A percentile compares a stretch with the other conserved stretches of the same genome.
phyloP scores from a whole-genome alignment of 2,113 vertebrate species.

The Phyllopteryx taeniolatus region DNA sequence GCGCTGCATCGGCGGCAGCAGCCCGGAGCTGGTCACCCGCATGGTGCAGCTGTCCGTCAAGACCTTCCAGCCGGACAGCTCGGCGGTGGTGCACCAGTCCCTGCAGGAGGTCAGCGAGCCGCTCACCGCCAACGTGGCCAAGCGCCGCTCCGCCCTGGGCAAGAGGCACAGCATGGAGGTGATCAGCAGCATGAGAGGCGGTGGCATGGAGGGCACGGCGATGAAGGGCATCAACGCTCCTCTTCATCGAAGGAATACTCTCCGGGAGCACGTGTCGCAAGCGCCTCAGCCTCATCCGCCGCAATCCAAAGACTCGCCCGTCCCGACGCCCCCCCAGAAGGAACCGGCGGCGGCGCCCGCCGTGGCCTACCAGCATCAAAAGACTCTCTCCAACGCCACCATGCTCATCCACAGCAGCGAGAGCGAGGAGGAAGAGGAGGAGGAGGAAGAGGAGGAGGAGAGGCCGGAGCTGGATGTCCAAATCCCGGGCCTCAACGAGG shows the following conservation, averaged over 20 bases:
- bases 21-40: constrained; percentile 89
- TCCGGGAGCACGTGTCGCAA: constrained; percentile 79
- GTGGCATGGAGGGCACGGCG: constrained; percentile 80
- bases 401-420: constrained; percentile 98
- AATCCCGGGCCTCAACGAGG: constrained; percentile 80
- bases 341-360: constrained; percentile 46
- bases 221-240: constrained; percentile 82
- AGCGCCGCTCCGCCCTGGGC: constrained; percentile 77
- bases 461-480: constrained; percentile 76
- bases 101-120: constrained; percentile 93
- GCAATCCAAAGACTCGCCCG: constrained; percentile 56
- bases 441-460: constrained; percentile 67
- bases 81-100: constrained; percentile 86
- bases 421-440: constrained; percentile 82
- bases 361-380: constrained; percentile 84
- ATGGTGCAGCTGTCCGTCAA: constrained; percentile 94
- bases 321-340: constrained; percentile 64
- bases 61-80: constrained; percentile 96
- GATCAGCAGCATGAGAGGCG: constrained; percentile 83
- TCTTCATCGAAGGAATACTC: constrained; percentile 81
- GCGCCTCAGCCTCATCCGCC: constrained; percentile 49
- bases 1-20: constrained; percentile 86
- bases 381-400: constrained; percentile 89
- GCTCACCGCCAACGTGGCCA: constrained; percentile 73
- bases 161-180: constrained; percentile 95